Evolutionary conservation across 2,888 invertebrate species (phyloP).

Genomic region (Catocala nupta): DNA sequence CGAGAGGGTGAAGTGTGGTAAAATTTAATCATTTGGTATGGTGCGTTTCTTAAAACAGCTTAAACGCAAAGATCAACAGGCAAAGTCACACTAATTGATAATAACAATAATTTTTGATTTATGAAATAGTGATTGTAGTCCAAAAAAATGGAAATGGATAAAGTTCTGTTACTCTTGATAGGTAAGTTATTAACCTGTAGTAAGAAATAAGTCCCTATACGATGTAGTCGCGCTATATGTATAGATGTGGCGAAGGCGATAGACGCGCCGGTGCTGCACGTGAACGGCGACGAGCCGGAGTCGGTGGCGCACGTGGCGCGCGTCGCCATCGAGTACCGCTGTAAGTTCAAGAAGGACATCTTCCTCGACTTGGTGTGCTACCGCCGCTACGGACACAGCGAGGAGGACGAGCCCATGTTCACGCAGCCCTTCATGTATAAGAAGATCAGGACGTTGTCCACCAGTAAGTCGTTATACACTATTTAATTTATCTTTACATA

Average conservation of each 20-base stretch:
- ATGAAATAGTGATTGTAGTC: too few species aligned
- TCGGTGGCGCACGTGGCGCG: conserved; percentile 96
- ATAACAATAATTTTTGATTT: too few species aligned
- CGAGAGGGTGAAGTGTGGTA: too few species aligned
- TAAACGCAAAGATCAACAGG: too few species aligned
- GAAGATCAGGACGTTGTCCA: conserved; percentile 90
- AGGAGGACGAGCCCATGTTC: conserved; percentile 97
- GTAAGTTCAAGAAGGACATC: conserved; percentile 94
- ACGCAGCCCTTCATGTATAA: conserved; percentile 98
- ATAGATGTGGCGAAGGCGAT: conserved; percentile 95
- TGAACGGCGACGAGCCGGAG: conserved; percentile 97
- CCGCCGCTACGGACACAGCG: conserved; percentile 97
- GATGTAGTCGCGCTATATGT: too few species aligned
- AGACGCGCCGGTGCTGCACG: conserved; percentile 97
- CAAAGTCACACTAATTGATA: too few species aligned
- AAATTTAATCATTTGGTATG: too few species aligned
- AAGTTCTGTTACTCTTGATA: too few species aligned
- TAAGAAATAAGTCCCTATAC: conserved; percentile 31
- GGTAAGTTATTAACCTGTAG: too few species aligned
- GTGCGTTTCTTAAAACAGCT: too few species aligned
- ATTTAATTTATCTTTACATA: too few species aligned
- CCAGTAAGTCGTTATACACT: conserved; percentile 64
- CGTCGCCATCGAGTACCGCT: conserved; percentile 96
- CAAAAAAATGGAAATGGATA: too few species aligned
- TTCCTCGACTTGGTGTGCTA: conserved; percentile 94